Conservation (phyloP, 2,888 invertebrate genomes). For the Drosophila conformis region DNA sequence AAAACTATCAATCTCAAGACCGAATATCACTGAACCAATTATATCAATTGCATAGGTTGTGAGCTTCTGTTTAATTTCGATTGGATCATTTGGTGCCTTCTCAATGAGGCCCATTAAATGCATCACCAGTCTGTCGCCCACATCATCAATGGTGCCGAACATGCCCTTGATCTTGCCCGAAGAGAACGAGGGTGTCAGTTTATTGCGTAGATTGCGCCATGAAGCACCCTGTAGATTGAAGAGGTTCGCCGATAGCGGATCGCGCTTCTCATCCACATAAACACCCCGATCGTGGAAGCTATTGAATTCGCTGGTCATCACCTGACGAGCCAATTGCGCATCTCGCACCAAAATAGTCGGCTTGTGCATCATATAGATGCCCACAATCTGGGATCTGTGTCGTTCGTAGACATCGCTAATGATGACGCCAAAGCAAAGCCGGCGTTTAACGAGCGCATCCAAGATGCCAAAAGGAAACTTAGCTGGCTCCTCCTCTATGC, state of each 20-base stretch:
- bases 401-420: constrained; percentile 87
- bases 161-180: constrained; percentile 89
- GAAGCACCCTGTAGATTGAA: constrained; percentile 84
- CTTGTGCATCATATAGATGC: constrained; percentile 88
- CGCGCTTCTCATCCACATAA: constrained; percentile 87
- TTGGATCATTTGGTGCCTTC: constrained; percentile 74
- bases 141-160: constrained; percentile 87
- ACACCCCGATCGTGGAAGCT: constrained; percentile 89
- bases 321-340: constrained; percentile 87
- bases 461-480: constrained; percentile 89
- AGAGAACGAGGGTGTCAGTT: constrained; percentile 89
- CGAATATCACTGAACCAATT: constrained; percentile 85
- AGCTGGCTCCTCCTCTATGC: constrained; percentile 87
- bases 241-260: constrained; percentile 87
- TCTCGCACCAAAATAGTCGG: constrained; percentile 88
- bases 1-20: constrained; percentile 83
- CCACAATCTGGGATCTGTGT: constrained; percentile 84
- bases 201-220: constrained; percentile 88
- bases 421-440: constrained; percentile 87
- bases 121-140: constrained; percentile 86
- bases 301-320: constrained; percentile 88
- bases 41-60: constrained; percentile 84
- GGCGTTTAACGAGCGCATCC: constrained; percentile 86
- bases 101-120: constrained; percentile 83
- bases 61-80: constrained; percentile 85